Base-by-base conservation (phyloP, 2,888 invertebrate species). In the Chymomyza fuscimana region DNA sequence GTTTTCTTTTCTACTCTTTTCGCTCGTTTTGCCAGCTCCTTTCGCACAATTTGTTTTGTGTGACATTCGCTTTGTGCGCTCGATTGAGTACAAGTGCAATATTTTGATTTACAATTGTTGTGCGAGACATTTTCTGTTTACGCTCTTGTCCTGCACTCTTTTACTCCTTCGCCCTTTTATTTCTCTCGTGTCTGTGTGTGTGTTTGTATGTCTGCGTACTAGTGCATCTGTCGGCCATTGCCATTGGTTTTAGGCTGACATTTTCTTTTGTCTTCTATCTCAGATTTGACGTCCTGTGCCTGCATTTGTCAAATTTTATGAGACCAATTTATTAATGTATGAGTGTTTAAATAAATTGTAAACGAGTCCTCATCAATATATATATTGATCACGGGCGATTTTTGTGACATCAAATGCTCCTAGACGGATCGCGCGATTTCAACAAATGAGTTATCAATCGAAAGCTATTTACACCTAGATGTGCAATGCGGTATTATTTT, bases 41-140 rank as follows among this genome's bases (percentile, higher is more conserved):
- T 70, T 70, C 72, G 84, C 84, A 72, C 82, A 72, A 83, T 86
- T 86, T 86, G 81, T 67, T 86, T 73, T 78, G 65, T 61, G 67
- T 70, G 78, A 22, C 32, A 19, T 25, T 54, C 73, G 77, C 75
- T 78, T 77, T 72, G 64, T 74, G 61, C 72, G 76, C 78, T 80
- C 74, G 86, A 80, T 81, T 81, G 81, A 77, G 71, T 77, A 85
- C 85, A 82, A 82, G 87, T 82, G 82, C 82, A 81, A 82, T 84
- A 84, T 86, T 82, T 82, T 82, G 87, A 82, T 82, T 82, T 81
- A 74, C 79, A 79, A 79, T 84, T 86, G 81, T 74, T 80, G 79
- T 80, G 71, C 69, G 61, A 36, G 61, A 19, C 32, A n/a, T 40
- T 32, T 15, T n/a, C 61, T 61, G 12, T 4, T 4, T 12, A 1